Percentiles rank a stretch among this genome's conserved stretches.
phyloP scores from a whole-genome alignment of 2,888 invertebrate genomes.

The Troglohyphantes excavatus region DNA sequence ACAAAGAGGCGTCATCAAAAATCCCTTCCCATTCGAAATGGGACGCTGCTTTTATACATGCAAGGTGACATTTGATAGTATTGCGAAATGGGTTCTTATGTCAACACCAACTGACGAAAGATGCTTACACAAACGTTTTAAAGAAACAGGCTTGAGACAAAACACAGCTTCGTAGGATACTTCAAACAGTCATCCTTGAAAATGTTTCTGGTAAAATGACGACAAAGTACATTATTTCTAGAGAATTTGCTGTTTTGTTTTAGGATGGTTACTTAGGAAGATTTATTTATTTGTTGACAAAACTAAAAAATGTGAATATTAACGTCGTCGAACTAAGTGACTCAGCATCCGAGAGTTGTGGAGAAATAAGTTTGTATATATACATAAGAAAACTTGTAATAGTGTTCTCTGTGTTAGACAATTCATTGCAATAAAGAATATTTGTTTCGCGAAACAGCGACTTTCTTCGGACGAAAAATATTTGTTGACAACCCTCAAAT shows the following conservation, averaged over 20 bases:
- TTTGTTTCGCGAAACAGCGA: too few relatives aligned
- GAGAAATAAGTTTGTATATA: too few relatives aligned
- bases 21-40: constrained; percentile 16
- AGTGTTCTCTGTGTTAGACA: too few relatives aligned
- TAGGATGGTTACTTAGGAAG: constrained; percentile 16
- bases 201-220: background rate
- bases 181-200: constrained; percentile 43
- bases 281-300: constrained; percentile 25
- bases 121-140: constrained; percentile 48
- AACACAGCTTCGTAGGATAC: constrained; percentile 33
- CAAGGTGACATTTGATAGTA: constrained; percentile 7
- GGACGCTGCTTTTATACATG: background rate
- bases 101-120: constrained; percentile 47
- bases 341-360: too few relatives aligned
- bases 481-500: background rate
- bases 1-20: background rate
- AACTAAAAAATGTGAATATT: constrained; percentile 6
- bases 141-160: constrained; percentile 39
- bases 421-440: too few relatives aligned
- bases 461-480: too few relatives aligned
- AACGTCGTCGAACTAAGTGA: background rate
- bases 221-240: background rate
- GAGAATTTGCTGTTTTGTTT: constrained; percentile 1
- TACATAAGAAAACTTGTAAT: too few relatives aligned
- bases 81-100: constrained; percentile 42